Conservation (phyloP, 2,888 invertebrate species). For the Girardia tigrina region DNA sequence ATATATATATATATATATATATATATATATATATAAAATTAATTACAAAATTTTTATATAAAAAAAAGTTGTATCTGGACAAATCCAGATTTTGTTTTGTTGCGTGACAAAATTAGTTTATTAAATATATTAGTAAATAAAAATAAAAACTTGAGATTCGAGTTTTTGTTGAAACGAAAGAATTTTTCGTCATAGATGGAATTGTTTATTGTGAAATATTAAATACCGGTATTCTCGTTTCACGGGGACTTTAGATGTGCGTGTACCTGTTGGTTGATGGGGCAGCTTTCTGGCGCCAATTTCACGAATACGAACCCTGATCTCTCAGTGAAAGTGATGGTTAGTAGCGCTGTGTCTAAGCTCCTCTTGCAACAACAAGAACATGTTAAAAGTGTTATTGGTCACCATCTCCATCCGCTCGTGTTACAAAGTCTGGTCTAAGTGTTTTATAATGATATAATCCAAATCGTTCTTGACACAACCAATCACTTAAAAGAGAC, state of each 20-base stretch:
- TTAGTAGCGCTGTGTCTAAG: conserved; percentile 82
- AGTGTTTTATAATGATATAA: conserved; percentile 70
- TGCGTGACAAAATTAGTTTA: too few species aligned
- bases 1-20: too few species aligned
- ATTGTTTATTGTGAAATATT: conserved; percentile 71
- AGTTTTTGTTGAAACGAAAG: conserved; percentile 75
- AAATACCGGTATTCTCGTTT: conserved; percentile 78
- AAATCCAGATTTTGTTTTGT: too few species aligned
- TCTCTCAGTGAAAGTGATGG: conserved; percentile 87
- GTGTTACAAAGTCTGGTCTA: conserved; percentile 78
- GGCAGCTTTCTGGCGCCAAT: conserved; percentile 72
- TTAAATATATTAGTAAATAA: too few species aligned
- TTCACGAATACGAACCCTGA: conserved; percentile 69
- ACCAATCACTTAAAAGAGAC: conserved; percentile 65
- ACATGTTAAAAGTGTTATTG: conserved; percentile 37
- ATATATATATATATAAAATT: too few species aligned
- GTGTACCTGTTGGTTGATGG: conserved; percentile 84
- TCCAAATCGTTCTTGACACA: conserved; percentile 82
- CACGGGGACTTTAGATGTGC: conserved; percentile 75
- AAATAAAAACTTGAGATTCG: too few species aligned
- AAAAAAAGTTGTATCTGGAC: too few species aligned
- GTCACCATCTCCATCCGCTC: conserved; percentile 15
- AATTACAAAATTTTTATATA: too few species aligned
- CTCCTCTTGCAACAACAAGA: conserved; percentile 67
- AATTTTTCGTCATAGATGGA: conserved; percentile 83